phyloP scores from a whole-genome alignment of 2,113 vertebrate genomes.

The Clarias batrachus region DNA sequence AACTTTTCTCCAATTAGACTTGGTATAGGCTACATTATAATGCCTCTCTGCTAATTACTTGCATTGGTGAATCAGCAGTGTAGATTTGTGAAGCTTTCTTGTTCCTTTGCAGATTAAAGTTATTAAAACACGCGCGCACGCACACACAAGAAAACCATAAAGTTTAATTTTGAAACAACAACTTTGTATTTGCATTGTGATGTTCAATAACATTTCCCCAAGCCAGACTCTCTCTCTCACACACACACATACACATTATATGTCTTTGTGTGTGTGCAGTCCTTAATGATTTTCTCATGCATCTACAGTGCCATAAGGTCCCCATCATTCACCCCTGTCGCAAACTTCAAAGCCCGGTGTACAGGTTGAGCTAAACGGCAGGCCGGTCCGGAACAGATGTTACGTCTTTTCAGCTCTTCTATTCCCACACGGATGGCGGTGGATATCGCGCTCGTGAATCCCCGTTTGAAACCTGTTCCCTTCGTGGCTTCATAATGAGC shows the following conservation, averaged over 20 bases:
- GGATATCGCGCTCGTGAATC: conserved; percentile 68
- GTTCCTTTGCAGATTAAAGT: background rate
- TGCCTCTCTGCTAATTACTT: background rate
- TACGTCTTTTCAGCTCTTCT: conserved; percentile 31
- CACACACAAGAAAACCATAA: too few species aligned
- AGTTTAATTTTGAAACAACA: background rate
- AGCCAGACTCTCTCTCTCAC: background rate
- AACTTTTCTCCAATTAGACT: background rate
- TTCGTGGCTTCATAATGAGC: conserved; percentile 89
- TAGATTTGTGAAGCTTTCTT: too few species aligned
- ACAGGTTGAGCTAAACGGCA: conserved; percentile 78
- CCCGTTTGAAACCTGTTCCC: conserved; percentile 95
- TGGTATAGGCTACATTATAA: too few species aligned
- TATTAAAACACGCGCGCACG: too few species aligned
- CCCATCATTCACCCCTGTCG: conserved; percentile 24
- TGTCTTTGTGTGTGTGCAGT: background rate
- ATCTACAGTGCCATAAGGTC: conserved; percentile 7
- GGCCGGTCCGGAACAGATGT: conserved; percentile 57
- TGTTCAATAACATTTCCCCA: background rate
- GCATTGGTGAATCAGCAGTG: background rate
- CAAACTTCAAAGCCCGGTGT: conserved; percentile 65
- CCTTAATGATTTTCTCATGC: conserved; percentile 13
- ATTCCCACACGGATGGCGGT: conserved; percentile 35
- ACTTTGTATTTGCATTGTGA: background rate
- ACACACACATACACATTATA: background rate